Base-by-base conservation (phyloP, 2,888 invertebrate genomes). In the Netelia inedita region DNA sequence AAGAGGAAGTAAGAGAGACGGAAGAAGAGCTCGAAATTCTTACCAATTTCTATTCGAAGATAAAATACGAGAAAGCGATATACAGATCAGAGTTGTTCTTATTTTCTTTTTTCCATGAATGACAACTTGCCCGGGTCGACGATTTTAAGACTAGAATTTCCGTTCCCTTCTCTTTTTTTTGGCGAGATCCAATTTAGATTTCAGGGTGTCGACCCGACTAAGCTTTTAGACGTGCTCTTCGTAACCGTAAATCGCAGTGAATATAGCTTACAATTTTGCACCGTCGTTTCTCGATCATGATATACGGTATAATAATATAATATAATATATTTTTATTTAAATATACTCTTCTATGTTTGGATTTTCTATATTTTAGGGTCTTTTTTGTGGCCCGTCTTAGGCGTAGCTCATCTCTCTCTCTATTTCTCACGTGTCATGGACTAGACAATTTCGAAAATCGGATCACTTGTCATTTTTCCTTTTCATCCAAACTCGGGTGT, bases 341-440 rank as follows among this genome's bases (percentile, higher is more conserved):
- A 90, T 90, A 91, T 88, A 90, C 83, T 88, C 86, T 91, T 91
- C 90, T 89, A 23, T 82, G 16, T 89, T 81, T 87, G 82, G 83
- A 88, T 82, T 88, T 81, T 87, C 68, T 57, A 23, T 85, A 78
- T 87, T 57, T 59, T 57, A 43, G 35, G 28, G 23, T 59, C 46
- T 35, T 65, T 59, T 73, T 43, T 53, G 43, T 59, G 61, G 63
- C 72, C 78, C 53, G 55, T 74, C 87, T 23, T 43, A 89, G 89
- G 87, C 87, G 88, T n/a, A 35, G 6, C 35, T 35, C 35, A 5
- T 76, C 86, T 63, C 79, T 84, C 46, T 79, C 43, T 57, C 53
- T 21, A 16, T 10, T 63, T 57, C 35, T 65, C 50, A 21, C 61
- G 2, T 46, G 61, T 71, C 66, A 16, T 69, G 63, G 75, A 76